Base-by-base conservation (phyloP, 2,797 vertebrate genomes). In the Bryconaethiops microstoma region DNA sequence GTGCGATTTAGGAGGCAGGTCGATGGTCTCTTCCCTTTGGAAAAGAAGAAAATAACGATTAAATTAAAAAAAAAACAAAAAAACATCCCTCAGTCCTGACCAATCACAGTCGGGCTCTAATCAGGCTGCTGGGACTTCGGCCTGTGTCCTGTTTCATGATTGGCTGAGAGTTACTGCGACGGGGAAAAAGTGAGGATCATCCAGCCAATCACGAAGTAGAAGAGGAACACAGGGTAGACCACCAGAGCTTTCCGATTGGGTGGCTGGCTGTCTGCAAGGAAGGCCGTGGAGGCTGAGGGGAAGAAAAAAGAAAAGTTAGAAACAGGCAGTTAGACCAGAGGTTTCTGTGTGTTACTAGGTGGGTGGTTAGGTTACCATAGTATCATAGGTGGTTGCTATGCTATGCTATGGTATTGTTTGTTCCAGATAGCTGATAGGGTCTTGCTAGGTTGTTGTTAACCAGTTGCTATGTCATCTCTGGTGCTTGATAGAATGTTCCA, bases 151-250 rank as follows among this genome's bases (percentile, higher is more conserved):
- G 64, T 57, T 39, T 13, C 39, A 59, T 14, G 60, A 25, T 29
- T 14, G 60, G 64, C 35, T 0, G 0, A 39, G 60, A 57, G 45
- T 86, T 88, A 90, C 16, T 84, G 79, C 1, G 89, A 45, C 0
- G 95, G 94, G 0, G 96, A 95, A 78, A 98, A 99, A 57, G 97
- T 98, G 85, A 99, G 94, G 83, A 99, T 94, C 95, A 99, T 99
- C 97, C 97, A 99, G 70, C 96, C 96, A 84, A 99, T 98, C 59
- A 99, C 96, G 0, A 99, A 99, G 91, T 99, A 99, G 92, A 99
- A 99, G 65, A 99, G 96, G 90, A 98, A 99, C 84, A 99, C 95
- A 0, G 98, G 98, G 86, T 99, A 99, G 64, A 99, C 96, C 0
- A 96, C 97, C 0, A 99, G 95, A 0, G 95, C 96, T 86, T 96